Evolutionary conservation across 2,888 invertebrate species (phyloP).

Genomic region (Cryptophagus acutangulus): DNA sequence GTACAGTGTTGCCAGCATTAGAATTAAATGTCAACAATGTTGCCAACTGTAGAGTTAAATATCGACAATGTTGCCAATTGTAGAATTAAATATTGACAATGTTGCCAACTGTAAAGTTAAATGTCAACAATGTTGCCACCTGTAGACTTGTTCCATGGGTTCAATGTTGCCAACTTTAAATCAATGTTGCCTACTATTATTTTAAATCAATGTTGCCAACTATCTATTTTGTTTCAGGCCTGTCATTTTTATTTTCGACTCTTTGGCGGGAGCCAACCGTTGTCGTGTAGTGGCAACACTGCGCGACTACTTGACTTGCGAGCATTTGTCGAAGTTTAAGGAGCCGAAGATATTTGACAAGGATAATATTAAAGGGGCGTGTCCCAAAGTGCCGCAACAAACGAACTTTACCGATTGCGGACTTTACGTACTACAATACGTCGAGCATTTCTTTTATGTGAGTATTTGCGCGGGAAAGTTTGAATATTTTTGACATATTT

Average conservation of each 20-base stretch:
- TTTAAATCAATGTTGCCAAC: slow-evolving; percentile 13
- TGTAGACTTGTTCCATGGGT: slow-evolving; percentile 4
- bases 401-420: slow-evolving; percentile 97
- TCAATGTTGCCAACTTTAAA: slow-evolving; percentile 5
- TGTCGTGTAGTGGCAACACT: slow-evolving; percentile 83
- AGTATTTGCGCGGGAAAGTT: slow-evolving; percentile 19
- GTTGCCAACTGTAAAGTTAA: not conserved
- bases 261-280: slow-evolving; percentile 76
- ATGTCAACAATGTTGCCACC: slow-evolving; percentile 1
- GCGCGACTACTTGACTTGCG: slow-evolving; percentile 85
- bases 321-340: slow-evolving; percentile 69
- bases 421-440: slow-evolving; percentile 90
- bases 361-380: slow-evolving; percentile 78
- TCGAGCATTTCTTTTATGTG: slow-evolving; percentile 91
- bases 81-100: no score
- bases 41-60: no score
- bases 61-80: no score
- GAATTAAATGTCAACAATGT: not conserved
- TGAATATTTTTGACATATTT: slow-evolving; percentile 6
- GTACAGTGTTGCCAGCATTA: slow-evolving; percentile 18
- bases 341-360: slow-evolving; percentile 68
- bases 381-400: slow-evolving; percentile 94
- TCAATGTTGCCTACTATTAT: slow-evolving; percentile 3
- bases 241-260: slow-evolving; percentile 93
- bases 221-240: slow-evolving; percentile 60